Base-by-base conservation (phyloP, 2,888 invertebrate genomes). In the Malthinus flaveolus region DNA sequence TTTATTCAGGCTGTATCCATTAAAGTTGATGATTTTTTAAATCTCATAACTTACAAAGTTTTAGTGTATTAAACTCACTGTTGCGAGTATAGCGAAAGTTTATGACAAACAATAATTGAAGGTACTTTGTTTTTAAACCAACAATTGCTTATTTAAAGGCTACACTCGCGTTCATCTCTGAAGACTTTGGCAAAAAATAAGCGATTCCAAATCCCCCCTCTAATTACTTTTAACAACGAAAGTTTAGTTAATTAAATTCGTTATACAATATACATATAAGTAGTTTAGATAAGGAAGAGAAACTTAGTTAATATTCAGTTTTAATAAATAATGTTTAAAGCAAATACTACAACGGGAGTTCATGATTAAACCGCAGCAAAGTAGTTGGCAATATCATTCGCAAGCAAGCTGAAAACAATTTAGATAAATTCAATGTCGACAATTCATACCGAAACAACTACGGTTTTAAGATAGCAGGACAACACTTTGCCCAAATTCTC, bases 341-440 rank as follows among this genome's bases (percentile, higher is more conserved):
- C 39, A 42, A 42, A 42, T 42, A 42, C 23, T 23, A 23, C 23
- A 56, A 61, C 50, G 52, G 52, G 42, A 56, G 54, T 56, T 49
- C 56, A 59, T 64, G 61, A 64, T 64, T 42, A 42, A 42, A 42
- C 23, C 39, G 39, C 64, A 57, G 50, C 39, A 54, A 56, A 62
- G 55, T 61, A 58, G 51, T 49, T 50, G 50, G 59, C 61, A 51
- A 65, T 65, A 59, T 52, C 59, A 59, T 59, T 61, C 55, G 61
- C 64, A 65, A 63, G 67, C 65, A 62, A 58, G 63, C 63, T 60
- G 50, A 65, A 66, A 70, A 73, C 73, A 72, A 71, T 74, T 74
- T 73, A 73, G 74, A 74, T 74, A 74, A 74, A 72, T 73, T 64
- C 68, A 65, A 66, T 68, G 71, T 67, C 68, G 68, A 72, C 73